These are phyloP conservation scores for Eupithecia tripunctaria DNA, from an alignment of 2,888 invertebrate species.

Conservation along the genomic window DNA sequence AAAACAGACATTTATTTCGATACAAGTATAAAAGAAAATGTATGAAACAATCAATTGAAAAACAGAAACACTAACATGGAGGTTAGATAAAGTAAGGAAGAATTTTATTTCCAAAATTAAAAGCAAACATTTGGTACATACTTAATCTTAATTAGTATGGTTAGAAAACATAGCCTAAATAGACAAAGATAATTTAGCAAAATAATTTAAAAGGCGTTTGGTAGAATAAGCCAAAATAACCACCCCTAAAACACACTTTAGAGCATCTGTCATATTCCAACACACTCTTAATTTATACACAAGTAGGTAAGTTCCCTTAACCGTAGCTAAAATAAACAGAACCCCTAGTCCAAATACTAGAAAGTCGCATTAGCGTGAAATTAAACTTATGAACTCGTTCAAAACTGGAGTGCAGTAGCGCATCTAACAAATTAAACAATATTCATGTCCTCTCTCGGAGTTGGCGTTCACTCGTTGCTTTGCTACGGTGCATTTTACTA, in stretches of 20 bases:
- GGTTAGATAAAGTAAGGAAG: no score
- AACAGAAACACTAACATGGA: no score
- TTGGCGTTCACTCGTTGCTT: constrained; percentile 27
- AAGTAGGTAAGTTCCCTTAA: background rate
- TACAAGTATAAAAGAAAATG: no score
- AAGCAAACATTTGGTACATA: no score
- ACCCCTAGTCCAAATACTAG: constrained; percentile 22
- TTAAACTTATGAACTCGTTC: constrained; percentile 49
- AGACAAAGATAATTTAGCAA: background rate
- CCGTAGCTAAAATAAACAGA: constrained; percentile 22
- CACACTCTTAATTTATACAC: background rate
- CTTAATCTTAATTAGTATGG: no score
- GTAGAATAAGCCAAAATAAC: background rate
- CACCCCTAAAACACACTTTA: background rate
- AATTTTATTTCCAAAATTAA: no score
- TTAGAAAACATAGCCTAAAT: no score
- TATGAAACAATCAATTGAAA: no score
- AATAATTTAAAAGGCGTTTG: background rate
- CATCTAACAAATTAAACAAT: constrained; percentile 60
- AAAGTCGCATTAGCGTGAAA: constrained; percentile 52
- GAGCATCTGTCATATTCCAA: background rate
- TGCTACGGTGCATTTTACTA: constrained; percentile 10
- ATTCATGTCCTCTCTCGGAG: constrained; percentile 48
- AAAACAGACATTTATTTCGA: no score
- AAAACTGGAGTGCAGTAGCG: constrained; percentile 48